Conservation (phyloP, 2,888 invertebrate species). For the Epistrophella euchroma region DNA sequence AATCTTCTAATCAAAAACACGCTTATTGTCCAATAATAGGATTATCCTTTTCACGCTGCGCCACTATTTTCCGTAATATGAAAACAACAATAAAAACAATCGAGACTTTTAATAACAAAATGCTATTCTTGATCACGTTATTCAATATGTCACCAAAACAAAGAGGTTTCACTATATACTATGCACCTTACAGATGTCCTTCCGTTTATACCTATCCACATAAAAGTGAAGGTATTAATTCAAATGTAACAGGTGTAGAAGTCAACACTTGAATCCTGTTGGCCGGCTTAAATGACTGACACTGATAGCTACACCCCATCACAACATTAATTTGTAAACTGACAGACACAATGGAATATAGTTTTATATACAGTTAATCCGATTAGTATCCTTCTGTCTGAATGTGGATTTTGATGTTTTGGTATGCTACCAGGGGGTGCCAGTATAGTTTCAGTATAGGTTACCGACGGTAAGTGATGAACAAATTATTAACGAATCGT, state of each 20-base stretch:
- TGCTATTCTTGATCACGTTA: constrained; percentile 77
- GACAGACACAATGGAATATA: constrained; percentile 48
- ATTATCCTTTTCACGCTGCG: constrained; percentile 64
- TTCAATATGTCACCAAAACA: constrained; percentile 77
- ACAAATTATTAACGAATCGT: constrained; percentile 18
- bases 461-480: constrained; percentile 48
- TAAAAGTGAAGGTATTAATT: constrained; percentile 39
- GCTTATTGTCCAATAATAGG: constrained; percentile 73
- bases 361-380: constrained; percentile 60
- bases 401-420: constrained; percentile 43
- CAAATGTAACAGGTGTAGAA: constrained; percentile 74
- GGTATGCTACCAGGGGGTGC: constrained; percentile 23
- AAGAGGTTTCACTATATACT: constrained; percentile 5
- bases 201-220: not conserved
- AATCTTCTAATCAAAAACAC: constrained; percentile 57
- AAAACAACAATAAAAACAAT: constrained; percentile 47
- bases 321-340: constrained; percentile 58
- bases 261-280: constrained; percentile 67
- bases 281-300: constrained; percentile 56
- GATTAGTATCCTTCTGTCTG: constrained; percentile 69
- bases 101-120: constrained; percentile 77
- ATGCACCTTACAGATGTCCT: constrained; percentile 59
- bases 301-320: constrained; percentile 52
- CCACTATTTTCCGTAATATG: constrained; percentile 31
- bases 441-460: constrained; percentile 69